Base-by-base conservation (phyloP, 2,113 vertebrate genomes). In the Mugil cephalus region DNA sequence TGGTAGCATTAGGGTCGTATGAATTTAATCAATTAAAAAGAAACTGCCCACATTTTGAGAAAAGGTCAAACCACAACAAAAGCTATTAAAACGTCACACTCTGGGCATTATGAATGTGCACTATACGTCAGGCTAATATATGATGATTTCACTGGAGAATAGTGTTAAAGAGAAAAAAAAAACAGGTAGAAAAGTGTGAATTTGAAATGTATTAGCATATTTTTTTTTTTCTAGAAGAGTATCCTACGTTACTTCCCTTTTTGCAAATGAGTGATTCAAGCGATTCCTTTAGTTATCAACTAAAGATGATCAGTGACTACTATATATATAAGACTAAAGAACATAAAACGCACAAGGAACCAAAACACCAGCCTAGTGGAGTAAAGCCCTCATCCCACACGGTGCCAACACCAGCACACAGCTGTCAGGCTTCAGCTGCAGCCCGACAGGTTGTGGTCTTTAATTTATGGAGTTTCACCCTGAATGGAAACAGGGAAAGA, bases 381-480 rank as follows among this genome's bases (percentile, higher is more conserved):
- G 62, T 24, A n/a, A 14, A 40, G 19, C 11, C 51, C 19, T 34
- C 39, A n/a, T 65, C 79, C 51, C 35, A 58, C 43, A 38, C 68
- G 8, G 24, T 21, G 38, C 18, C 34, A 66, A 45, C 67, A 69
- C 45, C 63, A 34, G 82, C 69, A 35, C 56, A 42, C 73, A 72
- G 43, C 70, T 78, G 80, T 78, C 77, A 84, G 69, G 64, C 55
- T 21, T 71, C 40, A 40, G 70, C 80, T 84, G 70, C 84, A 65
- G 74, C 47, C 52, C 6, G 68, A 71, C 80, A 88, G 65, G 52
- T 64, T 87, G 84, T 35, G 85, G 85, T 82, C 35, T 79, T 13
- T 80, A 85, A 91, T 91, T 92, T 90, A 90, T 86, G 71, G 72
- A 80, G 62, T 79, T 64, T 82, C 66, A 69, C 74, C 21, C 69